Evolutionary conservation across 1,140 invertebrate species (phyloP).

Genomic region (Asobara japonica): DNA sequence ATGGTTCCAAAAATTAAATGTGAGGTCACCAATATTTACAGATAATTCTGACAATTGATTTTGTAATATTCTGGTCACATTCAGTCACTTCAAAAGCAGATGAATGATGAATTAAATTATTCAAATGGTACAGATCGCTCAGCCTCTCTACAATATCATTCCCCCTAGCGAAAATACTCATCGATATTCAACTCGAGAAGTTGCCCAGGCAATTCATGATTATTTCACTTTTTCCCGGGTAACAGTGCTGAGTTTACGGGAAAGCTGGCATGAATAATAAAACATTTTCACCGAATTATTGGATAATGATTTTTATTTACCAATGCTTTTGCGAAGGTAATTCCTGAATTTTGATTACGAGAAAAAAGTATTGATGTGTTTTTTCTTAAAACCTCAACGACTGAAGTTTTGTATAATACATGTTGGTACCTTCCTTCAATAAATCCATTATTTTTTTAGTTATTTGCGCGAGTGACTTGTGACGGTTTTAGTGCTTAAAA

Average conservation of each 20-base stretch:
- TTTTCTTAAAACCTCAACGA: too few relatives aligned
- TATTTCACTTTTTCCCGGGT: background rate
- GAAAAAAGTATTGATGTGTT: too few relatives aligned
- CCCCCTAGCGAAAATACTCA: background rate
- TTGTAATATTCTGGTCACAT: background rate
- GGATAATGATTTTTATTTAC: background rate
- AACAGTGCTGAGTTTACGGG: background rate
- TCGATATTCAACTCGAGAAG: background rate
- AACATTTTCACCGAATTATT: background rate
- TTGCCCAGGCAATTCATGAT: background rate
- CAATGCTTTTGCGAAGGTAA: too few relatives aligned
- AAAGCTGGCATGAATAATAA: background rate
- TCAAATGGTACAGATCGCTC: background rate
- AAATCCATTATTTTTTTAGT: too few relatives aligned
- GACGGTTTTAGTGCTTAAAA: too few relatives aligned
- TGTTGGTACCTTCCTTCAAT: too few relatives aligned
- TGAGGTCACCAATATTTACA: too few relatives aligned
- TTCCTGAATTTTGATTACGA: too few relatives aligned
- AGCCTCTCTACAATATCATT: background rate
- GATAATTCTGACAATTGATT: too few relatives aligned
- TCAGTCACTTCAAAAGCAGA: background rate
- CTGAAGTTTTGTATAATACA: too few relatives aligned
- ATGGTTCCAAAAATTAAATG: too few relatives aligned
- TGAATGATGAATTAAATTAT: background rate
- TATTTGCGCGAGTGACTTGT: too few relatives aligned